A percentile compares a stretch with the other conserved stretches of the same genome.
Evolutionary conservation across 2,113 vertebrate genomes (phyloP).

Genomic region (Xenus cinereus): DNA sequence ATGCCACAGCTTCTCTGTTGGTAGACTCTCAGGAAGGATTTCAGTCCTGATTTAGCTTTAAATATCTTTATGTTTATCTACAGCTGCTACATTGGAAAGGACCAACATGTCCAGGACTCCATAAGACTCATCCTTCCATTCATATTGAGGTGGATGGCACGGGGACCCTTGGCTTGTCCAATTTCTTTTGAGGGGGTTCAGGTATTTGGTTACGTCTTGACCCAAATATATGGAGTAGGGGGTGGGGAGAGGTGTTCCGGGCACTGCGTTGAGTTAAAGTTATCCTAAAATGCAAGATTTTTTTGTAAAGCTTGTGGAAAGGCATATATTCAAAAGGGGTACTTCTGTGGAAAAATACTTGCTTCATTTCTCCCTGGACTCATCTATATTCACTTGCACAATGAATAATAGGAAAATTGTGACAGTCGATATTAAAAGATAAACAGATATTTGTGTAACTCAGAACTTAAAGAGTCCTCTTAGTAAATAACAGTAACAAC

Average conservation of each 20-base stretch:
- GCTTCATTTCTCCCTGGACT: background rate
- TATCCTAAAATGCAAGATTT: background rate
- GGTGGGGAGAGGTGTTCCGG: background rate
- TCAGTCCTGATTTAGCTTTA: background rate
- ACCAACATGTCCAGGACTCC: background rate
- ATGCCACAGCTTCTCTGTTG: background rate
- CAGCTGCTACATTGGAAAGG: background rate
- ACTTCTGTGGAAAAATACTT: background rate
- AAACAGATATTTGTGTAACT: background rate
- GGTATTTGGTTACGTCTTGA: background rate
- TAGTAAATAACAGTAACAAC: background rate
- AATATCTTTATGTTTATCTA: background rate
- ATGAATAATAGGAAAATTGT: background rate
- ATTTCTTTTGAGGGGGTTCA: background rate
- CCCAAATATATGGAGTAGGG: rapidly evolving
- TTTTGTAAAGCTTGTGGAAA: background rate
- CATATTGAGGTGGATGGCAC: background rate
- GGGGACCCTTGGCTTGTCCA: rapidly evolving
- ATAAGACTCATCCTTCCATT: background rate
- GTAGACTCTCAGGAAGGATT: background rate
- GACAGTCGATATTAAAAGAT: background rate
- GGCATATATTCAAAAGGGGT: background rate
- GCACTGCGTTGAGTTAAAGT: background rate
- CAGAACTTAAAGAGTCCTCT: background rate
- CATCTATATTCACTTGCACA: background rate